These are phyloP conservation scores for Panthera leo DNA, from an alignment of 2,113 vertebrate genomes.

Conservation along the genomic window DNA sequence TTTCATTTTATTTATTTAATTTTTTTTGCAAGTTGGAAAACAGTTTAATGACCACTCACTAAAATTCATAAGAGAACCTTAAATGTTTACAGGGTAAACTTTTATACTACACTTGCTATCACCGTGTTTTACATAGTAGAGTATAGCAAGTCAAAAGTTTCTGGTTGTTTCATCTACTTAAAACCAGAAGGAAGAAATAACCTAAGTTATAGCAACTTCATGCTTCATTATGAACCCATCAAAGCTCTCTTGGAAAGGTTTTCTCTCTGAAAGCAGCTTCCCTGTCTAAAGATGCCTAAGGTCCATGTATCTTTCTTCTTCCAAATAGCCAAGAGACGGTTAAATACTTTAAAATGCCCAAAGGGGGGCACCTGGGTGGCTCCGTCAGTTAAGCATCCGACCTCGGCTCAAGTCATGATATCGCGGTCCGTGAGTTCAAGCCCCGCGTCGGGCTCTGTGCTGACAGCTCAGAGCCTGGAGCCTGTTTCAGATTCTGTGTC, in stretches of 20 bases:
- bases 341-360: neutral
- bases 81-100: neutral
- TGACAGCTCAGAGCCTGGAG: too few relatives aligned
- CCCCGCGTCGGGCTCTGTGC: too few relatives aligned
- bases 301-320: neutral
- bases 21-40: neutral
- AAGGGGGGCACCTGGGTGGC: neutral
- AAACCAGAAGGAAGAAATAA: neutral
- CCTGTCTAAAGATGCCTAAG: neutral
- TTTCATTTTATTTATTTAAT: neutral
- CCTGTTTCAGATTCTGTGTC: too few relatives aligned
- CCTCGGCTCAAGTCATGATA: too few relatives aligned
- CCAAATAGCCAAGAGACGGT: neutral
- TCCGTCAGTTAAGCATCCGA: too few relatives aligned
- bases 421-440: too few relatives aligned
- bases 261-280: neutral
- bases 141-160: neutral
- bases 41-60: slow-evolving; percentile 11
- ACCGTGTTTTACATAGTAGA: neutral
- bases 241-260: neutral
- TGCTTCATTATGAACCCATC: neutral
- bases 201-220: neutral
- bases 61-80: slow-evolving; percentile 9
- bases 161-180: neutral
- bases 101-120: neutral